phyloP scores from a whole-genome alignment of 2,797 vertebrate species.

The Philypnodon macrostomus region DNA sequence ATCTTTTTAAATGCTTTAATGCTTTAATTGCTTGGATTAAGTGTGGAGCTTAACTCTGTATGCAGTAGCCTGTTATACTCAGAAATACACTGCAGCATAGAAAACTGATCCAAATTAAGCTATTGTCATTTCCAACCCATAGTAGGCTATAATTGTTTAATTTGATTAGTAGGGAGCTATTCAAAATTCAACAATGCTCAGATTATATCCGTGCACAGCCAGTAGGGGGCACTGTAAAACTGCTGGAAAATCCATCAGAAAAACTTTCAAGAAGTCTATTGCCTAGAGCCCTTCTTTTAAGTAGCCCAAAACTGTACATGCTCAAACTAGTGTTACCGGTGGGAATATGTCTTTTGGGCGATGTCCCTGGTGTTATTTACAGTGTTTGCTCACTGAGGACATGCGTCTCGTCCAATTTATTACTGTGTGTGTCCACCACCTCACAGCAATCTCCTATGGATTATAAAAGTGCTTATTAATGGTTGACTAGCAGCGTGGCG shows the following conservation, averaged over 20 bases:
- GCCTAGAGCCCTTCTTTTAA: too few relatives aligned
- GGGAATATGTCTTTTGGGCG: background rate
- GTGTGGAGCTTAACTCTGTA: too few relatives aligned
- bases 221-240: slow-evolving; percentile 44
- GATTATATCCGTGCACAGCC: slow-evolving; percentile 22
- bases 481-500: slow-evolving; percentile 28
- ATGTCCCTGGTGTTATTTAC: slow-evolving; percentile 26
- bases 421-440: slow-evolving; percentile 27
- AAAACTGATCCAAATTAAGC: too few relatives aligned
- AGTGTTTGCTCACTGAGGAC: slow-evolving; percentile 38
- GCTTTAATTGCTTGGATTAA: too few relatives aligned
- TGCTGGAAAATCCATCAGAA: background rate
- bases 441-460: slow-evolving; percentile 31
- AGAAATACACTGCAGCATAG: too few relatives aligned
- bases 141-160: too few relatives aligned
- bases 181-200: too few relatives aligned
- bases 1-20: too few relatives aligned
- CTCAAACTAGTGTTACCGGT: background rate
- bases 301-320: background rate
- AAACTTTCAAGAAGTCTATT: too few relatives aligned
- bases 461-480: slow-evolving; percentile 46
- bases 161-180: too few relatives aligned
- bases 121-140: too few relatives aligned
- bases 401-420: slow-evolving; percentile 26
- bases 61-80: too few relatives aligned